phyloP scores from a whole-genome alignment of 2,888 invertebrate genomes.

The Zootermopsis nevadensis region DNA sequence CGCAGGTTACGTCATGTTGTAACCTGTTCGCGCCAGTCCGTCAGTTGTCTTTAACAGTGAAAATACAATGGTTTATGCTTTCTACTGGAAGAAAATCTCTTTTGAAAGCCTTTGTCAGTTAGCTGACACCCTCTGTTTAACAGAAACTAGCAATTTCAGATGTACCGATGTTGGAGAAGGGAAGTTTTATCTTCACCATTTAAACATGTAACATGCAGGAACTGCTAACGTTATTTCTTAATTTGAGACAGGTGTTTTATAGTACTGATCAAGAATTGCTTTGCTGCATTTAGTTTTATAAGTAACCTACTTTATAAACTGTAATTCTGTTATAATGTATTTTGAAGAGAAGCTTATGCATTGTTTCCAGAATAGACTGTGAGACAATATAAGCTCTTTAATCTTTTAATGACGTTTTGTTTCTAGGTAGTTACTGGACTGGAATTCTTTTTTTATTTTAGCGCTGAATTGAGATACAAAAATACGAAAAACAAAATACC shows the following conservation, averaged over 20 bases:
- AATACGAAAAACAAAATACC: no score
- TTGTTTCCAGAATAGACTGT: not conserved
- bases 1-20: no score
- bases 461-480: not conserved
- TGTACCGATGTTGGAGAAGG: no score
- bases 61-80: no score
- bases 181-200: no score
- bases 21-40: no score
- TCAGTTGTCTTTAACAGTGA: no score
- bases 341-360: slow-evolving; percentile 12
- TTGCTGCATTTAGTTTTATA: not conserved
- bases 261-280: not conserved
- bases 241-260: not conserved
- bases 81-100: no score
- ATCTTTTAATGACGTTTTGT: slow-evolving; percentile 21
- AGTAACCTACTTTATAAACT: not conserved
- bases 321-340: slow-evolving; percentile 1
- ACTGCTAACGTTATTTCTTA: not conserved
- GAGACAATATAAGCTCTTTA: not conserved
- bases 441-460: not conserved
- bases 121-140: no score
- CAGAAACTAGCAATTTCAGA: no score
- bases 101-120: no score
- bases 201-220: not conserved
- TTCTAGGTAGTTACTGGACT: not conserved